These are phyloP conservation scores for Sitobion miscanthi DNA, from an alignment of 1,140 invertebrate genomes.

Conservation along the genomic window DNA sequence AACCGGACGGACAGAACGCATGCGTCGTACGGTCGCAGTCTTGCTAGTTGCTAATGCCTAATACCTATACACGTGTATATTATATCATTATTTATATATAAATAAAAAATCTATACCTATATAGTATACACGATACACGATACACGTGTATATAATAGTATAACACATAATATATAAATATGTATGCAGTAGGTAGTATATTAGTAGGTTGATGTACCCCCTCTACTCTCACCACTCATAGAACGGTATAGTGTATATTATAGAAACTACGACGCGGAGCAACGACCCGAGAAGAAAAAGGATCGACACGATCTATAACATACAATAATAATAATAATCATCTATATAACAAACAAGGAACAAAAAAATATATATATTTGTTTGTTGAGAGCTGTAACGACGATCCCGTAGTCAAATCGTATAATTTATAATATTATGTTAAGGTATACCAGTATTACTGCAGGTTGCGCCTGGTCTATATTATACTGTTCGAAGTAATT, in stretches of 20 bases:
- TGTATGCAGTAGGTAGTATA: background rate
- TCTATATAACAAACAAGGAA: background rate
- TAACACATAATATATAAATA: background rate
- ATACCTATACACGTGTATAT: background rate
- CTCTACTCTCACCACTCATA: background rate
- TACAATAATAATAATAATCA: background rate
- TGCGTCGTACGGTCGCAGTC: background rate
- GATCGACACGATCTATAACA: background rate
- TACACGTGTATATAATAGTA: background rate
- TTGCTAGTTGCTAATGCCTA: background rate
- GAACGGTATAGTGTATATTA: background rate
- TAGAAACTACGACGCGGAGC: background rate
- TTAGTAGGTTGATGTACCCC: background rate
- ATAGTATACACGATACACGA: background rate
- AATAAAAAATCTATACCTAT: too few relatives aligned
- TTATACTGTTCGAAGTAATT: background rate
- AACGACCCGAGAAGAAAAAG: constrained; percentile 5
- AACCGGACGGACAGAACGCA: background rate
- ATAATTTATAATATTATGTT: background rate
- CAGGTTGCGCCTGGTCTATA: background rate
- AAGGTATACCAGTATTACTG: background rate
- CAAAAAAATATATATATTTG: background rate
- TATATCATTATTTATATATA: background rate
- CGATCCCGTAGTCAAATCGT: background rate
- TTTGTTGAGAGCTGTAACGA: background rate